A percentile compares a stretch with the other conserved stretches of the same genome.
Evolutionary conservation across 1,140 invertebrate species (phyloP).

Genomic region (Micrasema longulum): DNA sequence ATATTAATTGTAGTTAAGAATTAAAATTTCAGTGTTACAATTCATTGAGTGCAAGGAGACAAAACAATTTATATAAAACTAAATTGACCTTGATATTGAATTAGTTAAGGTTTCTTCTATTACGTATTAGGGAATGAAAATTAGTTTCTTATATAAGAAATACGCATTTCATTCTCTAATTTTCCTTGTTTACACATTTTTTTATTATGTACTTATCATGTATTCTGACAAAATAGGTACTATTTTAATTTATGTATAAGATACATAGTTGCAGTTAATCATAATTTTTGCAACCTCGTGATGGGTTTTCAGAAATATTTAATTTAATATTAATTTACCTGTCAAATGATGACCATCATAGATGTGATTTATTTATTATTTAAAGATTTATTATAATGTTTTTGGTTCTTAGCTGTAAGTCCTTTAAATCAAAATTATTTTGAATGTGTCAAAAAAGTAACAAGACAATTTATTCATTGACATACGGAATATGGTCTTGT

Average conservation of each 20-base stretch:
- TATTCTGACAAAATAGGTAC: not conserved
- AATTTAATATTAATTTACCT: no score
- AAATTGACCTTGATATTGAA: conserved; percentile 27
- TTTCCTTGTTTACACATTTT: not conserved
- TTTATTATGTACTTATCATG: no score
- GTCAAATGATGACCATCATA: no score
- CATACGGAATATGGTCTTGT: not conserved
- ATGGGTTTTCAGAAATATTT: no score
- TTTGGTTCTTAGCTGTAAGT: no score
- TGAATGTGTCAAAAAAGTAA: no score
- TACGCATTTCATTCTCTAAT: not conserved
- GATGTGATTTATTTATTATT: no score
- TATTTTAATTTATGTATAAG: not conserved
- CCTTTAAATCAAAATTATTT: no score
- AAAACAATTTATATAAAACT: not conserved
- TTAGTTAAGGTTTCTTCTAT: conserved; percentile 8
- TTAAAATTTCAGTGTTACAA: conserved; percentile 7
- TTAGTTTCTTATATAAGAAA: no score
- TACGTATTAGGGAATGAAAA: no score
- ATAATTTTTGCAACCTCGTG: not conserved
- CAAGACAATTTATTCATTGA: not conserved
- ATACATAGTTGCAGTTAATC: not conserved
- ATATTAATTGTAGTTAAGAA: conserved; percentile 22
- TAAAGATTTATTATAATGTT: no score
- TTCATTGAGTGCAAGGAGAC: conserved; percentile 2